Base-by-base conservation (phyloP, 2,888 invertebrate species). In the Aromia moschata region DNA sequence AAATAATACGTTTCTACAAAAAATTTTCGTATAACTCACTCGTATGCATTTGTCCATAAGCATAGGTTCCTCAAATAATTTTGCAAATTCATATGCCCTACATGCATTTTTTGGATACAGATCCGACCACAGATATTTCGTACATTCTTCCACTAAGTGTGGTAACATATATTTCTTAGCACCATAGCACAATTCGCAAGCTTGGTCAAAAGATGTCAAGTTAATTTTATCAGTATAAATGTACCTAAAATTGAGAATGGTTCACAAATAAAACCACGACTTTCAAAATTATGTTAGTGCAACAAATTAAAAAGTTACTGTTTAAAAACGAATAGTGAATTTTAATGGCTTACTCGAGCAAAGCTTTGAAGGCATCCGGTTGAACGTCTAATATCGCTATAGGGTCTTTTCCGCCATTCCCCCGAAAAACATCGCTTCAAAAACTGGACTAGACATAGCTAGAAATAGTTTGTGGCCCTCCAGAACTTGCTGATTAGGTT, bases 81-180 rank as follows among this genome's bases (percentile, higher is more conserved):
- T 88, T 0, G 93, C 93, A 83, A 94, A 94, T 76, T 94, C 93
- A 74, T 92, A 93, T 0, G 93, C 93, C 44, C 93, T 81, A 66
- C 93, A 93, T 0, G 92, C 93, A 79, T 93, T 93, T 72, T 89
- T 88, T 0, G 92, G 89, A 58, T 88, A 87, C 31, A 91, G 79
- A 76, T 91, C 90, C 0, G 90, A 89, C 92, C 93, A 93, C n/a
- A 94, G 81, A 73, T 88, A 93, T 62, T 89, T 86, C 0, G 92
- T 93, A 75, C 94, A 94, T 69, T 91, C 89, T 65, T 92, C 89
- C 0, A 93, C 92, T 5, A 94, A 83, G 77, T 90, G 88, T 0
- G 93, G 93, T 54, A 94, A 78, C 90, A 94, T 91, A 71, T 94
- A 94, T 74, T 94, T 94, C 74, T 94, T 94, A 7, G 93, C 93